These are phyloP conservation scores for Crossaster papposus DNA, from an alignment of 53 echinoderm and acorn worm genomes.

Conservation along the genomic window DNA sequence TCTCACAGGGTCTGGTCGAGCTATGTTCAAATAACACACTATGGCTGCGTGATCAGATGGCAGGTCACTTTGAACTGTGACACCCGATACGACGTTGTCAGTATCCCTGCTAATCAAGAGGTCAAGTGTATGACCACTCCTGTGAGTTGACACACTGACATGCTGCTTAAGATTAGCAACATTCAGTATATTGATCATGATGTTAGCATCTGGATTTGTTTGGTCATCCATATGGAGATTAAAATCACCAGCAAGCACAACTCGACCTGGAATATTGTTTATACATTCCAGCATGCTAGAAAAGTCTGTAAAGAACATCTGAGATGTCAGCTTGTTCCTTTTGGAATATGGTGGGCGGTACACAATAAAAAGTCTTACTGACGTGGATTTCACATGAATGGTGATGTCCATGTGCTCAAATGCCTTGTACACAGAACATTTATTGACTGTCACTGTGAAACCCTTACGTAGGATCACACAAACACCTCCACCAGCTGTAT, in stretches of 20 bases:
- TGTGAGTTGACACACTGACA: constrained; percentile 50
- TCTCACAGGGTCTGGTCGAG: constrained; percentile 36
- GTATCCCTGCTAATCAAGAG: constrained; percentile 50
- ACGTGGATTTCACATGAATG: constrained; percentile 3
- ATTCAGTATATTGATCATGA: constrained; percentile 38
- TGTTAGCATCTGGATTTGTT: constrained; percentile 34
- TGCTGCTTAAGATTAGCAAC: constrained; percentile 37
- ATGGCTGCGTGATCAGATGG: constrained; percentile 55
- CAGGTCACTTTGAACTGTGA: constrained; percentile 41
- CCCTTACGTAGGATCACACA: constrained; percentile 57
- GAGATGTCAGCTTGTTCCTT: constrained; percentile 38
- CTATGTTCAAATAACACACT: constrained; percentile 39
- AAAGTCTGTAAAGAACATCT: constrained; percentile 55
- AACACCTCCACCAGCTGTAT: constrained; percentile 50
- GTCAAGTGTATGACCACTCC: constrained; percentile 62
- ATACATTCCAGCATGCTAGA: constrained; percentile 44
- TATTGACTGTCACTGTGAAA: constrained; percentile 39
- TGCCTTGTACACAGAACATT: background rate
- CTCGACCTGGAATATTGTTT: constrained; percentile 45
- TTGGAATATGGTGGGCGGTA: constrained; percentile 50
- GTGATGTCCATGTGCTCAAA: constrained; percentile 63
- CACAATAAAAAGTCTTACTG: constrained; percentile 34
- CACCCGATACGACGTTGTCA: constrained; percentile 18
- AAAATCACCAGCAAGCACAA: constrained; percentile 63
- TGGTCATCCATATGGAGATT: constrained; percentile 64